Conservation (phyloP, 2,888 invertebrate species). For the Hypomecis punctinalis region DNA sequence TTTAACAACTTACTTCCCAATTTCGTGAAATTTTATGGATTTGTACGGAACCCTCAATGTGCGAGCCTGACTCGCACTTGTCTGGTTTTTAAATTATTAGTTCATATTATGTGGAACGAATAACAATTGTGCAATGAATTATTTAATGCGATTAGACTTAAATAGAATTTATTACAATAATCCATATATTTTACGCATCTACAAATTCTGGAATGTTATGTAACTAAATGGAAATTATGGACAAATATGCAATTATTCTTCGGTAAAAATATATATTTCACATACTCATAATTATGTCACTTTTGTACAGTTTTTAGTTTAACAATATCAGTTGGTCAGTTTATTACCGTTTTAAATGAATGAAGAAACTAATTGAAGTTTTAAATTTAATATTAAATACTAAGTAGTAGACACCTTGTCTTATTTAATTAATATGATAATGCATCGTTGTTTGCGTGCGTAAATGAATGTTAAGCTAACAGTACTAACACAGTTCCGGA, state of each 20-base stretch:
- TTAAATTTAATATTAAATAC: not conserved
- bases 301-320: not conserved
- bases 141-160: constrained; percentile 10
- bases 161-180: constrained; percentile 20
- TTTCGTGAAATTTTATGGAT: constrained; percentile 26
- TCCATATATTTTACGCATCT: constrained; percentile 12
- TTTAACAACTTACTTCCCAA: no score
- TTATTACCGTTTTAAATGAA: not conserved
- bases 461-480: constrained; percentile 36
- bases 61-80: no score
- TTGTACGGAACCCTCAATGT: no score
- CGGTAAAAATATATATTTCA: no score
- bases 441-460: constrained; percentile 29
- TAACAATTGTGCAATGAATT: constrained; percentile 20
- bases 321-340: no score
- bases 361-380: not conserved
- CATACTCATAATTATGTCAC: not conserved
- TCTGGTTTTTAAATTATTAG: constrained; percentile 12
- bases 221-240: not conserved
- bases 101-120: constrained; percentile 11
- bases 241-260: not conserved
- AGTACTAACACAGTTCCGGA: constrained; percentile 34
- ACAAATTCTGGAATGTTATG: constrained; percentile 8
- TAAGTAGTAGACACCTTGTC: constrained; percentile 16
- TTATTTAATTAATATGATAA: constrained; percentile 30